Evolutionary conservation across 2,113 vertebrate species (phyloP), one percentile per base, ranked within the genome.

Genomic region (Typhlomys cinereus): DNA sequence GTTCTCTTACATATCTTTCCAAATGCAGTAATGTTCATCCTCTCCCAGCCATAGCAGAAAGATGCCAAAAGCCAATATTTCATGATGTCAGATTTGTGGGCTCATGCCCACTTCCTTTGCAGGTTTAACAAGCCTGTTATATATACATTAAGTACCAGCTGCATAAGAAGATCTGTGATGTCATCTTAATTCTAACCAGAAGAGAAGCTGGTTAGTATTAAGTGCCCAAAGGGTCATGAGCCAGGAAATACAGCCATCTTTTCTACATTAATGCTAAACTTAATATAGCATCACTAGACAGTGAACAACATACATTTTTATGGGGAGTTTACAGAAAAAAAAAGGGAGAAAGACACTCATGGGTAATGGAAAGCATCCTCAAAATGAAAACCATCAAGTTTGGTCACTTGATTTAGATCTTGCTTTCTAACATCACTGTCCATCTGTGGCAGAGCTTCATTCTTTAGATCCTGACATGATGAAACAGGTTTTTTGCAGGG

Each of bases 171-270:
- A 70, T 80, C 66, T 91, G 69, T 13, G n/a, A 86, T 80, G 89
- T 67, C n/a, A 34, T 79, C 57, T 87, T 94, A 91, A 95, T 86
- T 81, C 46, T 94, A 95, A 80, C 87, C 84, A 96, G 87, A 54
- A 83, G 87, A 80, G 50, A 94, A 94, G 92, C 94, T 95, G 92
- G 85, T 95, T 94, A 95, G 69, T 78, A 94, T 94, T 95, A 96
- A 67, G 82, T 2, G 0, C 90, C 85, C 36, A 91, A 69, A 93
- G 59, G 54, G 73, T 70, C 25, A 2, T 69, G 74, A 90, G 36
- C 85, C 36, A 50, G 61, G 90, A 85, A 67, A 91, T 76, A 95
- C 50, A 87, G 71, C 73, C 88, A 95, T 82, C 78, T 96, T 94
- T 95, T 96, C 91, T 82, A 92, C 74, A 95, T 95, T 94, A 95